A percentile compares a stretch with the other conserved stretches of the same genome.
phyloP scores from a whole-genome alignment of 2,888 invertebrate genomes.

The Lithophane socia region DNA sequence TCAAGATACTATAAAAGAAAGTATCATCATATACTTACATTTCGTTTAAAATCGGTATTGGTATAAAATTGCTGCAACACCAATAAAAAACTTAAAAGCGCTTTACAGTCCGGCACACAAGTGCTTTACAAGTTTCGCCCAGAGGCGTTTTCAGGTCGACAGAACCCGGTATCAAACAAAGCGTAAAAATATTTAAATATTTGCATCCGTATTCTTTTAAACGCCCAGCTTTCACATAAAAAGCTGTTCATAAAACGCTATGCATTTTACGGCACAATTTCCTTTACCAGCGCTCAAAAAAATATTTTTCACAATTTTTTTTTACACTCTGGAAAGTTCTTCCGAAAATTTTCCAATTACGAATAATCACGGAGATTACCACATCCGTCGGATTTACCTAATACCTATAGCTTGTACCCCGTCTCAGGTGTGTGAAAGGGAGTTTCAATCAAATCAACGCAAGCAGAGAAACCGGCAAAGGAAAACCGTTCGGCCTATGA shows the following conservation, averaged over 20 bases:
- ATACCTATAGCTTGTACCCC: constrained; percentile 46
- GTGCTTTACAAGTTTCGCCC: constrained; percentile 37
- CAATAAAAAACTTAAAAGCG: constrained; percentile 21
- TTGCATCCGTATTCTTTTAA: constrained; percentile 50
- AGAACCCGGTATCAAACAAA: constrained; percentile 38
- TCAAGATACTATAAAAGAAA: not conserved
- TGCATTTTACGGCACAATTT: constrained; percentile 40
- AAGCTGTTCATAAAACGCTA: constrained; percentile 34
- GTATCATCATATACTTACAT: not conserved
- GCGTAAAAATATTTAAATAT: constrained; percentile 52
- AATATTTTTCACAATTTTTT: constrained; percentile 4
- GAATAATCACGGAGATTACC: constrained; percentile 57
- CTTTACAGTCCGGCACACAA: constrained; percentile 36
- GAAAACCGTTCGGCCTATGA: constrained; percentile 76
- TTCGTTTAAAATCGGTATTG: constrained; percentile 5
- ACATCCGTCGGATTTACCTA: constrained; percentile 54
- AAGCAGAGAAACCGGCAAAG: constrained; percentile 78
- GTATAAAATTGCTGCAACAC: constrained; percentile 11
- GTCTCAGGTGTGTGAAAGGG: constrained; percentile 85
- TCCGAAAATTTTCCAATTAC: constrained; percentile 54
- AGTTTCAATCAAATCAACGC: constrained; percentile 89
- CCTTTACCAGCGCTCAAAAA: not conserved
- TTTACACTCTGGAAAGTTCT: constrained; percentile 12
- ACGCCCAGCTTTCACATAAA: constrained; percentile 29
- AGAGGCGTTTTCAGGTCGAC: constrained; percentile 41